These are phyloP conservation scores for Rhimphoctona megacephalus DNA, from an alignment of 2,888 invertebrate species.

Conservation along the genomic window DNA sequence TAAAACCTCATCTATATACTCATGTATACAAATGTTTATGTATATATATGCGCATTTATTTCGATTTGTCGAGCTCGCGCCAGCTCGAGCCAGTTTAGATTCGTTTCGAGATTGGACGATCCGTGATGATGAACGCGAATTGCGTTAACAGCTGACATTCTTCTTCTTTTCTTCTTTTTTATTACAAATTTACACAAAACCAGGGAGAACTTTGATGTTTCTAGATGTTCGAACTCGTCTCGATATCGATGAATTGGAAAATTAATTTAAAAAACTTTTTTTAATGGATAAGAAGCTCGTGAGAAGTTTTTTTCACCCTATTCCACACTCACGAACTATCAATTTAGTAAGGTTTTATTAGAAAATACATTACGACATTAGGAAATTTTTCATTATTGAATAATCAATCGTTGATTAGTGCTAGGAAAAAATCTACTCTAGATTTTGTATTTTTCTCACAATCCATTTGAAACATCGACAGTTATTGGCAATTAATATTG, in stretches of 20 bases:
- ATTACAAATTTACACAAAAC: conserved; percentile 31
- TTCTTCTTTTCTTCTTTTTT: conserved; percentile 25
- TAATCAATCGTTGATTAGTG: background rate
- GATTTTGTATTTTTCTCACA: no score
- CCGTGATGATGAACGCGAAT: conserved; percentile 65
- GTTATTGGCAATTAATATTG: background rate
- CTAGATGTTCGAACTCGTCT: conserved; percentile 12
- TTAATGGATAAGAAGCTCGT: background rate
- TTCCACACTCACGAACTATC: no score
- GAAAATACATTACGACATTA: background rate
- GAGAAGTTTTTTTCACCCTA: background rate
- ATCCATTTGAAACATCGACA: background rate
- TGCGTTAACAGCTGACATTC: conserved; percentile 55
- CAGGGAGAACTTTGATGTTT: conserved; percentile 32
- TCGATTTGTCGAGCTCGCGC: conserved; percentile 60
- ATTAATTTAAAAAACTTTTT: background rate
- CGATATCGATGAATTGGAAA: conserved; percentile 22
- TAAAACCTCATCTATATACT: background rate
- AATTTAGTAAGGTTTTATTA: no score
- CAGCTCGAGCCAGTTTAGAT: conserved; percentile 66
- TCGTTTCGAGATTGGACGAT: conserved; percentile 58
- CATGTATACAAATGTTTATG: background rate
- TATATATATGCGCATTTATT: conserved; percentile 35
- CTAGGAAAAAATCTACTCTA: background rate
- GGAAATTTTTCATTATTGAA: background rate